These are phyloP conservation scores for Orthonevra nobilis DNA, from an alignment of 2,888 invertebrate species.

Conservation along the genomic window DNA sequence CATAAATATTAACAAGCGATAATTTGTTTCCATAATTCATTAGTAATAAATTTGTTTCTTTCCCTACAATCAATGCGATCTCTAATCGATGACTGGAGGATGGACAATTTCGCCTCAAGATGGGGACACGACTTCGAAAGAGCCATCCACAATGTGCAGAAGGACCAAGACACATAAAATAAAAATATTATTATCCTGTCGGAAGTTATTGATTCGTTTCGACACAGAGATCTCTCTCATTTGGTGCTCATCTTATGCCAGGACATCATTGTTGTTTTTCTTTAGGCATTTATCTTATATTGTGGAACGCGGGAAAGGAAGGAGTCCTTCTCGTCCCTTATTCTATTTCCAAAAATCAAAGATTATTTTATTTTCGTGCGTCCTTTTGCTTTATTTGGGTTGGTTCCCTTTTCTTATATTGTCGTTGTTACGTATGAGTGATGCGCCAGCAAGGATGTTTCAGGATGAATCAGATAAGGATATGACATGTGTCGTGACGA, in stretches of 20 bases:
- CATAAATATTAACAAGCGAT: conserved; percentile 20
- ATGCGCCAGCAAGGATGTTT: background rate
- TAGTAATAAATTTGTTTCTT: conserved; percentile 31
- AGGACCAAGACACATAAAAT: conserved; percentile 26
- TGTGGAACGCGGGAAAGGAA: too few species aligned
- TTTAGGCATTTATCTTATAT: conserved; percentile 5
- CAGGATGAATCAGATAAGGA: conserved; percentile 1
- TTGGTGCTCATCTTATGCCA: conserved; percentile 23
- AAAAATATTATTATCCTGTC: conserved; percentile 53
- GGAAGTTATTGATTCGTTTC: conserved; percentile 47
- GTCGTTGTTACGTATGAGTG: background rate
- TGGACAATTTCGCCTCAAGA: conserved; percentile 2
- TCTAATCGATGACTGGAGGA: conserved; percentile 17
- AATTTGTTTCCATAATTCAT: conserved; percentile 33
- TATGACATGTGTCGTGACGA: background rate
- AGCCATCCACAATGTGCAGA: background rate
- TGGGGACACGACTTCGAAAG: background rate
- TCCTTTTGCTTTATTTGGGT: too few species aligned
- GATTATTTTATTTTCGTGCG: conserved; percentile 27
- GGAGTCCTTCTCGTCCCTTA: too few species aligned
- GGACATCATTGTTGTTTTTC: conserved; percentile 25
- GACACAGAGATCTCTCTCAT: conserved; percentile 19
- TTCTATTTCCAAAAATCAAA: conserved; percentile 15
- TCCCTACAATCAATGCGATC: conserved; percentile 22
- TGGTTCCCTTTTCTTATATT: background rate